Conservation (phyloP, 2,888 invertebrate genomes). For the Rhagonycha fulva region DNA sequence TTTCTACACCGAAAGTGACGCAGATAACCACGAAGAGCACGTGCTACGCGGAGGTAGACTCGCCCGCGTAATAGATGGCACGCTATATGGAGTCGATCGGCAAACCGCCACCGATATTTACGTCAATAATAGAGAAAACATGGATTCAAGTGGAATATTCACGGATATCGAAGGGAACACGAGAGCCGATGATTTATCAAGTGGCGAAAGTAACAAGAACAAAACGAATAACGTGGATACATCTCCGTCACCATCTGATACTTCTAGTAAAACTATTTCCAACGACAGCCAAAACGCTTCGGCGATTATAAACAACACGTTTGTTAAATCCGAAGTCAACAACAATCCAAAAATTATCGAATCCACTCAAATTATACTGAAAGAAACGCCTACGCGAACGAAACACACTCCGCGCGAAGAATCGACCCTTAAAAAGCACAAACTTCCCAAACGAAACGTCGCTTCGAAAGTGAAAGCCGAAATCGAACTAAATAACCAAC, state of each 20-base stretch:
- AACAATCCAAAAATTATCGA: constrained; percentile 22
- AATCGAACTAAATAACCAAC: constrained; percentile 63
- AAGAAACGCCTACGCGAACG: constrained; percentile 43
- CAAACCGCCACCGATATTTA: constrained; percentile 59
- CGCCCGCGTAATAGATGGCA: constrained; percentile 87
- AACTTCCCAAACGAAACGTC: constrained; percentile 79
- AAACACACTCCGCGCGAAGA: constrained; percentile 53
- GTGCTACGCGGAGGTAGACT: constrained; percentile 70
- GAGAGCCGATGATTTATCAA: constrained; percentile 51
- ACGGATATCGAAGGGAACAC: constrained; percentile 83
- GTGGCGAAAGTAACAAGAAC: constrained; percentile 34
- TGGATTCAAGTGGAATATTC: constrained; percentile 90
- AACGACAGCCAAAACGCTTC: constrained; percentile 57
- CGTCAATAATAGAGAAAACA: constrained; percentile 68
- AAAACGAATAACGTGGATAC: constrained; percentile 53
- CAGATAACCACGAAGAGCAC: constrained; percentile 79
- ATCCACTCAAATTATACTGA: constrained; percentile 6
- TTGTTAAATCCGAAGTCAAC: background rate
- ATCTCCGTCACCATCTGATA: constrained; percentile 68
- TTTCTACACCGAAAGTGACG: constrained; percentile 89
- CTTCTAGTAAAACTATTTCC: constrained; percentile 60
- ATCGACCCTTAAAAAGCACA: constrained; percentile 68
- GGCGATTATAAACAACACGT: constrained; percentile 1
- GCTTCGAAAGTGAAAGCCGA: constrained; percentile 77
- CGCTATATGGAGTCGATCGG: constrained; percentile 75